phyloP scores from a whole-genome alignment of 2,888 invertebrate genomes.

The Cheiracanthium punctorium region DNA sequence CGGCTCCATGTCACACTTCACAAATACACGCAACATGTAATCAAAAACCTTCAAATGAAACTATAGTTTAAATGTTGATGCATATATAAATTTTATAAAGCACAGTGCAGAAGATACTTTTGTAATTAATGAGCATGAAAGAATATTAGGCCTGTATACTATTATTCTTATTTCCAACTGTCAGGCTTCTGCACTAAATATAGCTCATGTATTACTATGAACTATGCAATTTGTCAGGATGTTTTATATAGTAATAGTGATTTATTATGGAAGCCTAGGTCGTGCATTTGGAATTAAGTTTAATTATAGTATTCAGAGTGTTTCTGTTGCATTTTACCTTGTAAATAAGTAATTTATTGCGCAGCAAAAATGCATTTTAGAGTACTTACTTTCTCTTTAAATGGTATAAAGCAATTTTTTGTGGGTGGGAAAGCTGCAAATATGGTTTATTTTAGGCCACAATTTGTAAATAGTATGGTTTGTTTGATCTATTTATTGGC shows the following conservation, averaged over 20 bases:
- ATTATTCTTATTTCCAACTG: not conserved
- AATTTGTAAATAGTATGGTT: not conserved
- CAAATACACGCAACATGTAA: not conserved
- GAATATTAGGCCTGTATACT: not conserved
- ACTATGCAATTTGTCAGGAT: not conserved
- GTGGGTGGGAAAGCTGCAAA: not conserved
- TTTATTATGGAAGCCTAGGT: not conserved
- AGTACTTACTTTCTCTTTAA: not conserved
- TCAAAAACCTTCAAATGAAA: conserved; percentile 37
- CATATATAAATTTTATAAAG: not conserved
- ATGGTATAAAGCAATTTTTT: not conserved
- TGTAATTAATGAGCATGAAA: not conserved
- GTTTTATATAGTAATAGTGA: not conserved
- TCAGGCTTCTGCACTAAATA: not conserved
- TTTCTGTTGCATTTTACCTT: not conserved
- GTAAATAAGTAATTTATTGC: not conserved
- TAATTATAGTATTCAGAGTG: not conserved
- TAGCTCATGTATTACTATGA: not conserved
- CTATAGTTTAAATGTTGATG: conserved; percentile 35
- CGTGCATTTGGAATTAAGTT: conserved; percentile 10
- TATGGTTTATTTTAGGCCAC: not conserved
- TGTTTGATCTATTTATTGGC: not conserved
- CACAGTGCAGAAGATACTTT: not conserved
- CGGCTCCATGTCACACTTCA: not conserved
- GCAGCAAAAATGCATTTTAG: not conserved